Percentiles rank a stretch among this genome's conserved stretches.
phyloP scores from a whole-genome alignment of 2,113 vertebrate species.

The Shinisaurus crocodilurus region DNA sequence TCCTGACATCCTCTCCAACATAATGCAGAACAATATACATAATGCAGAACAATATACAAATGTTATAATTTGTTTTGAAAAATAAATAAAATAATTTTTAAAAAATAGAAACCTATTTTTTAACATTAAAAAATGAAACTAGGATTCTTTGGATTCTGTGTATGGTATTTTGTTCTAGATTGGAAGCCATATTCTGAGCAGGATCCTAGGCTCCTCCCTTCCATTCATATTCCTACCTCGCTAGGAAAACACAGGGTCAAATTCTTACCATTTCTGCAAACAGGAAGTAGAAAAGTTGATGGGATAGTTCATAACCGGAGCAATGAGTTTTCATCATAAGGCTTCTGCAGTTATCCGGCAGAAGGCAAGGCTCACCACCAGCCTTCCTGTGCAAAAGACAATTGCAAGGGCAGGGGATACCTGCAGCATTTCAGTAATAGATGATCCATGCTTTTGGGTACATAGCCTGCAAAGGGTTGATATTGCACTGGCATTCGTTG shows the following conservation, averaged over 20 bases:
- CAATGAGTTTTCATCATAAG: conserved; percentile 82
- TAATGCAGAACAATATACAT: too few relatives aligned
- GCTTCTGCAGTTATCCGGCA: conserved; percentile 79
- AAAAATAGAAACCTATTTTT: fast-evolving
- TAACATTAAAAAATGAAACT: background rate
- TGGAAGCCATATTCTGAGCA: background rate
- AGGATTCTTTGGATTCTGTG: background rate
- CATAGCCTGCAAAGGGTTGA: too few relatives aligned
- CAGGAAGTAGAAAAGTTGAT: conserved; percentile 90
- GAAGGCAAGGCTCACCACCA: conserved; percentile 78
- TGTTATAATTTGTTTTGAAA: too few relatives aligned
- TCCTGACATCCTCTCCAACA: too few relatives aligned
- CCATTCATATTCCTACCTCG: background rate
- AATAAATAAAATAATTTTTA: too few relatives aligned
- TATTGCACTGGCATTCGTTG: too few relatives aligned
- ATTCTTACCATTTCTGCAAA: conserved; percentile 80
- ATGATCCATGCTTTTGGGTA: background rate
- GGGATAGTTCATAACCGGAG: conserved; percentile 82
- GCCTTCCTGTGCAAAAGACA: conserved; percentile 72
- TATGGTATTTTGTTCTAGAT: background rate
- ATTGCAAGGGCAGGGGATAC: background rate
- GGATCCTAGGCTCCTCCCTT: background rate
- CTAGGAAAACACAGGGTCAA: background rate
- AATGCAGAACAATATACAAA: too few relatives aligned
- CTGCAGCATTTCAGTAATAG: background rate